Conservation (phyloP, 2,113 vertebrate genomes). For the Takifugu bimaculatus region DNA sequence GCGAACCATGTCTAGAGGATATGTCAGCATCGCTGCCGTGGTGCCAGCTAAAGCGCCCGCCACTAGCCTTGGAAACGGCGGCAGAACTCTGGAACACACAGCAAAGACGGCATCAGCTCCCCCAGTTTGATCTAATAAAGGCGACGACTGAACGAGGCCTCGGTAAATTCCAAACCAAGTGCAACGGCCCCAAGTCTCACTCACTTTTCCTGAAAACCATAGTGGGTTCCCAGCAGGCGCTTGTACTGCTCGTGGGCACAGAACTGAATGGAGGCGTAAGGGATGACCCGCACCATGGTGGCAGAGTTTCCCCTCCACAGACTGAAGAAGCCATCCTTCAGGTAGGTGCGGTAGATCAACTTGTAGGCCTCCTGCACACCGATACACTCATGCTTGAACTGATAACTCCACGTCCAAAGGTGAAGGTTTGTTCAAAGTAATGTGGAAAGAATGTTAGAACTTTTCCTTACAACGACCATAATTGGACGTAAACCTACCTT, state of each 20-base stretch:
- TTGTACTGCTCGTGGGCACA: constrained; percentile 96
- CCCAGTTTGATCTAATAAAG: too few species aligned
- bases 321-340: constrained; percentile 88
- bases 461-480: background rate
- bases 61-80: constrained; percentile 87
- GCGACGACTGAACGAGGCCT: too few species aligned
- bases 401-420: background rate
- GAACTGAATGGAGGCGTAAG: constrained; percentile 97
- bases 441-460: background rate
- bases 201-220: constrained; percentile 90
- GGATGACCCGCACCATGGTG: constrained; percentile 96
- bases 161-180: too few species aligned
- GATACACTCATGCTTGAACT: background rate
- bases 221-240: constrained; percentile 83
- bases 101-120: background rate
- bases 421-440: background rate
- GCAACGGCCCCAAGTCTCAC: constrained; percentile 33
- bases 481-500: constrained; percentile 76
- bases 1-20: constrained; percentile 96
- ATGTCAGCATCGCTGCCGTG: constrained; percentile 88
- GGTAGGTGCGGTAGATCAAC: constrained; percentile 93
- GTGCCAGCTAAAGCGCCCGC: constrained; percentile 89
- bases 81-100: constrained; percentile 76
- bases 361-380: constrained; percentile 85
- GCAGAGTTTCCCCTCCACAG: constrained; percentile 96